Evolutionary conservation across 2,113 vertebrate genomes (phyloP), one percentile per base, ranked within the genome.

Genomic region (Menura novaehollandiae): DNA sequence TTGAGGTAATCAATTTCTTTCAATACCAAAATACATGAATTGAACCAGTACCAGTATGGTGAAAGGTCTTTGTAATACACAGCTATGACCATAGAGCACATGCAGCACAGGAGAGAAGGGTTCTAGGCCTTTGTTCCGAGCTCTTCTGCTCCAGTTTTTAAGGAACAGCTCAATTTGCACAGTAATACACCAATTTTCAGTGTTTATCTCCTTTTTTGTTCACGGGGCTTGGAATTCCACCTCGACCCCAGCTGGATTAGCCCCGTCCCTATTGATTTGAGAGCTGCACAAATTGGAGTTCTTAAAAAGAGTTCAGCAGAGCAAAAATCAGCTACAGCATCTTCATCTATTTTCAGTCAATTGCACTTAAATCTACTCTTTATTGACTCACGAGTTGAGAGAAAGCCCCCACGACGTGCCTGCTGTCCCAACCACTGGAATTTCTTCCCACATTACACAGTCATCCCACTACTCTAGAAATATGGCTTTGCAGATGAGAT

Each of bases 41-140:
- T 87, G 91, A 97, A 93, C 64, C 96, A 93, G 98, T 97, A 98
- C 96, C 98, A 98, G 98, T 98, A 98, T 99, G 99, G 99, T 99
- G 99, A 99, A 99, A 99, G 98, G 98, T 98, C 97, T 98, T 97
- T 76, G 58, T 55, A 73, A 95, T 55, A 97, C 95, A 97, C 91
- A 93, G 94, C 95, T 96, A 97, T 81, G 80, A 91, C 88, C 90
- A 97, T n/a, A 93, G 20, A 96, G 85, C 85, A 96, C 87, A 96
- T 97, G 97, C 96, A 96, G 96, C 89, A 97, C 85, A 88, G 95
- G n/a, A 91, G 67, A 88, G 47, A 80, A 86, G 69, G 88, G 89
- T 73, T 85, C 93, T 63, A 92, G 85, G 92, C 72, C 73, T 93
- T 91, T 71, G 47, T 72, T 91, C 83, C 0, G 13, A 90, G 96